Evolutionary conservation across 2,888 invertebrate genomes (phyloP).

Genomic region (Metellina segmentata): DNA sequence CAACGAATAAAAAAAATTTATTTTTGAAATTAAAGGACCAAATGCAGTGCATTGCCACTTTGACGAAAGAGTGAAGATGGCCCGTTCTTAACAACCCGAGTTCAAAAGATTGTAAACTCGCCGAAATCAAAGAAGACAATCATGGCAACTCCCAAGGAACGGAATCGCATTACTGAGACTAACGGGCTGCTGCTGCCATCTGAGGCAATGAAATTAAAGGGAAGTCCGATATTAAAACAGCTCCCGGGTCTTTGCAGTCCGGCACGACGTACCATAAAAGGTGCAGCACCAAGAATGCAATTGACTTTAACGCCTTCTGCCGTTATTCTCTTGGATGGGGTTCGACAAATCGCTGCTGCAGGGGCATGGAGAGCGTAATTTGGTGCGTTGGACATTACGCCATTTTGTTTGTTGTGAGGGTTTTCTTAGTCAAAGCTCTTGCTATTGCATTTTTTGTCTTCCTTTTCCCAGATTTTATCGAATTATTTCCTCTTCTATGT

Average conservation of each 20-base stretch:
- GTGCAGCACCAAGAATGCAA: conserved; percentile 55
- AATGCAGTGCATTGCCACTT: background rate
- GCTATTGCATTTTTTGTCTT: background rate
- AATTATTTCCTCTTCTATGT: conserved; percentile 49
- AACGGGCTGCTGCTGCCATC: conserved; percentile 23
- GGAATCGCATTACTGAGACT: conserved; percentile 17
- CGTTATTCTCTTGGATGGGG: conserved; percentile 53
- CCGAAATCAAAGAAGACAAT: conserved; percentile 37
- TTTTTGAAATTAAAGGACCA: background rate
- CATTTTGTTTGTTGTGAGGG: conserved; percentile 44
- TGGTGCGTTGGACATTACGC: conserved; percentile 45
- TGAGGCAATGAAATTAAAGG: conserved; percentile 61
- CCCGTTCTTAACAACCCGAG: background rate
- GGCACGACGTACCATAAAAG: conserved; percentile 28
- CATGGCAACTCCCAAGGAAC: conserved; percentile 16
- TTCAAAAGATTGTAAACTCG: conserved; percentile 45
- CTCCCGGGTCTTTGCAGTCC: conserved; percentile 18
- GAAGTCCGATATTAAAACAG: conserved; percentile 55
- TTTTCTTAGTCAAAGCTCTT: conserved; percentile 34
- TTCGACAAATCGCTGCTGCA: conserved; percentile 26
- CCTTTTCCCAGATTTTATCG: conserved; percentile 38
- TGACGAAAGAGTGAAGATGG: conserved; percentile 1
- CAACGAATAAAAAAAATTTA: background rate
- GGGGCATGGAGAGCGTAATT: conserved; percentile 28
- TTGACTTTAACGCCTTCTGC: conserved; percentile 61